Evolutionary conservation across 2,797 vertebrate genomes (phyloP), one percentile per base, ranked within the genome.

Genomic region (Nyctalus aviator): DNA sequence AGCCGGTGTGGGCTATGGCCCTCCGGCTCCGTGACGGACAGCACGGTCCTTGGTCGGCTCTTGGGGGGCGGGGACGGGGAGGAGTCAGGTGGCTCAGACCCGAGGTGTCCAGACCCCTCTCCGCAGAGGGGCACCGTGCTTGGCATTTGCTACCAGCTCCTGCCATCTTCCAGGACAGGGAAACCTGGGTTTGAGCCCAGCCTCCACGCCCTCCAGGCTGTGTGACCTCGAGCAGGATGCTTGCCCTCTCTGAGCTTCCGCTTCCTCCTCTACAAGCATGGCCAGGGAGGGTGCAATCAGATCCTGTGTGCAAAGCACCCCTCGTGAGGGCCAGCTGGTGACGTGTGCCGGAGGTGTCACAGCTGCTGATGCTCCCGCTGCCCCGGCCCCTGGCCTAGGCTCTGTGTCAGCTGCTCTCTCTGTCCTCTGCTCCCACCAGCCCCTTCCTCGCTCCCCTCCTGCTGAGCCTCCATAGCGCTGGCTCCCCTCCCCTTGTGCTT

Each of bases 1-100:
- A 53, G 85, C 27, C 0, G 2, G 11, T 35, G 25, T 55, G 77
- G 92, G 90, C 90, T 78, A 88, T 0, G 4, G 55, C 71, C 75
- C 17, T n/a, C 78, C 35, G 20, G 75, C 59, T 2, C 30, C 18
- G 4, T 89, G 93, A 94, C 32, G 12, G 93, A 84, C 95, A 88
- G 86, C 78, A 5, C 25, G 55, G 35, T 50, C 57, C 46, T 35
- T 3, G 27, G 5, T 0, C 0, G 1, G 50, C 10, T 18, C 20
- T 0, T 1, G 3, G n/a, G 8, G 18, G 32, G 8, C 2, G 3
- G 3, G 69, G 59, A 14, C 15, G 50, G 62, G 35, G 25, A 32
- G 9, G 27, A 2, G 53, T 27, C 23, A 83, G 20, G 18, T 2
- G 50, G 81, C 35, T 72, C 55, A 2, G n/a, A 8, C 50, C n/a